Evolutionary conservation across 1,140 invertebrate genomes (phyloP), one percentile per base, ranked within the genome.

Genomic region (Calycopis cecrops): DNA sequence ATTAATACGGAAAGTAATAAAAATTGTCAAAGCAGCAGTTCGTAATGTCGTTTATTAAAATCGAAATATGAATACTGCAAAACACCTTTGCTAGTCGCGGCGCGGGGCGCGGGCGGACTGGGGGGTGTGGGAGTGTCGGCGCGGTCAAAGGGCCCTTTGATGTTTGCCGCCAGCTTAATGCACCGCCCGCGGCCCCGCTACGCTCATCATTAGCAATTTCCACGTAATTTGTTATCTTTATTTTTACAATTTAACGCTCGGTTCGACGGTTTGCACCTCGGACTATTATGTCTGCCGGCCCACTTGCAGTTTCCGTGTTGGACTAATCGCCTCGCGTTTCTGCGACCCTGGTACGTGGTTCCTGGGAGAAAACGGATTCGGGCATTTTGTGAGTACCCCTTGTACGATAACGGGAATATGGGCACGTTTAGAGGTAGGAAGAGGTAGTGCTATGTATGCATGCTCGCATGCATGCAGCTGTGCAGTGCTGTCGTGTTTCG

Each of bases 181-280:
- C 81, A 84, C 73, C 80, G 79, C 80, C 78, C 79, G 79, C 79
- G 76, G 71, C 71, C 79, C 78, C 75, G 69, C 79, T 68, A 68
- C 76, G 69, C 76, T 85, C 80, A 84, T 86, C 80, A 86, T 86
- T 86, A 86, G 79, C 80, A 84, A 86, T 86, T 86, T 86, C 79
- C 80, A 76, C 76, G 75, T 86, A 84, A 86, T 83, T 84, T 82
- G 82, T 86, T 86, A 84, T 86, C 83, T 84, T 84, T 81, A 83
- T 86, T 84, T 85, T 76, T 79, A 73, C 71, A 75, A 83, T 83
- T 85, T 79, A 68, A 80, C 70, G 77, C 70, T 59, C 57, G 63
- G 58, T 72, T 73, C 61, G 63, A 65, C 66, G 12, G 6, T 16
- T 37, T 37, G 14, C 16, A 35, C 34, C 18, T 18, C 35, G 4